These are phyloP conservation scores for Sinopyrophorus schimmeli DNA, from an alignment of 2,888 invertebrate genomes.

Conservation along the genomic window DNA sequence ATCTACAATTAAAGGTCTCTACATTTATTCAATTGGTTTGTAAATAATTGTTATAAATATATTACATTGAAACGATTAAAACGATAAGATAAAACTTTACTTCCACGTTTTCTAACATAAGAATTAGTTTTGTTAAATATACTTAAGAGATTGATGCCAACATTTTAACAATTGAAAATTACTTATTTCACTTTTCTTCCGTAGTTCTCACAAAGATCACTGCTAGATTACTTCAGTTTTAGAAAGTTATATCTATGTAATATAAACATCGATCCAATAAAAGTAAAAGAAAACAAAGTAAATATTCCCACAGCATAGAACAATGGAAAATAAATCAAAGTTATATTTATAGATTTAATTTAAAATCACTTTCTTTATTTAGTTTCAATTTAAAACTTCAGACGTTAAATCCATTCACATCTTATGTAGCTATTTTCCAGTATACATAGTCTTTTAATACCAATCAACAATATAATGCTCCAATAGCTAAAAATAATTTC, in stretches of 20 bases:
- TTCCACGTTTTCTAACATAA: too few species aligned
- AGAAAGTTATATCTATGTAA: conserved; percentile 9
- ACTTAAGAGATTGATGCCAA: too few species aligned
- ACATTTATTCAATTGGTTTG: too few species aligned
- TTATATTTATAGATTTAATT: background rate
- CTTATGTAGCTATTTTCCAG: too few species aligned
- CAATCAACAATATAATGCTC: too few species aligned
- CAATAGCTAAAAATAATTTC: too few species aligned
- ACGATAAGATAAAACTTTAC: too few species aligned
- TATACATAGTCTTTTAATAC: background rate
- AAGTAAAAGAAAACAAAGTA: conserved; percentile 2
- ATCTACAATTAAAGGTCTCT: too few species aligned
- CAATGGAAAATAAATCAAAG: conserved; percentile 4
- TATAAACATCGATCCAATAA: background rate
- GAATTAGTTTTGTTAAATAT: too few species aligned
- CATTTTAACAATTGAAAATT: too few species aligned
- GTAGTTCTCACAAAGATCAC: conserved; percentile 4
- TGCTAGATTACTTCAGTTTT: background rate
- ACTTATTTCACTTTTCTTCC: conserved; percentile 7
- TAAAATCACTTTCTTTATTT: conserved; percentile 1
- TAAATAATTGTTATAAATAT: too few species aligned
- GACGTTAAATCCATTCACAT: conserved; percentile 6
- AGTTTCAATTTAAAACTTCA: conserved; percentile 2
- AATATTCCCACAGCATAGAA: conserved; percentile 1
- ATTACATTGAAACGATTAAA: too few species aligned